Evolutionary conservation across 2,113 vertebrate genomes (phyloP).

Genomic region (Cinclus cinclus): DNA sequence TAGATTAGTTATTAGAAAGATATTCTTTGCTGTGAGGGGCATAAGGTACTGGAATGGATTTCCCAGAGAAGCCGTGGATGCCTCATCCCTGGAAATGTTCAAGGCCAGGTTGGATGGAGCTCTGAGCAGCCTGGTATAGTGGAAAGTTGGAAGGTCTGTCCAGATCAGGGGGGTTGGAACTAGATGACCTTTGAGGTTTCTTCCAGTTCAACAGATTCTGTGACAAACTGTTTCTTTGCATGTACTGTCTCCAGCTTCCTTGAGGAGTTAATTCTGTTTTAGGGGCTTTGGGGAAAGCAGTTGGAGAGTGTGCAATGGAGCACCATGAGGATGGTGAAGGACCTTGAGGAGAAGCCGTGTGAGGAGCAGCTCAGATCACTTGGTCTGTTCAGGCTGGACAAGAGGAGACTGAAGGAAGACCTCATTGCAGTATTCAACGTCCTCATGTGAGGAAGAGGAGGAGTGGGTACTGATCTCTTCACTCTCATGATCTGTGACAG

Average conservation of each 20-base stretch:
- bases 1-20: background rate
- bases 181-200: background rate
- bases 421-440: background rate
- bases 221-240: background rate
- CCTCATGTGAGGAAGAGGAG: background rate
- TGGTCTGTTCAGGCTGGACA: background rate
- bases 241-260: background rate
- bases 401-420: background rate
- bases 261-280: background rate
- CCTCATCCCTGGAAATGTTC: background rate
- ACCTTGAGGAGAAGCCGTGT: accelerated
- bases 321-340: background rate
- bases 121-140: background rate
- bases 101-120: background rate
- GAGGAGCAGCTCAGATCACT: background rate
- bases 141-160: background rate
- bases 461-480: background rate
- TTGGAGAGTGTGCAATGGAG: background rate
- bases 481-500: background rate
- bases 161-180: background rate
- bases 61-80: background rate
- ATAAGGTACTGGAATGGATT: background rate
- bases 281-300: background rate
- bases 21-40: background rate
- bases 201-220: background rate